Evolutionary conservation across 1,140 invertebrate genomes (phyloP), one percentile per base, ranked within the genome.

Genomic region (Euwallacea similis): DNA sequence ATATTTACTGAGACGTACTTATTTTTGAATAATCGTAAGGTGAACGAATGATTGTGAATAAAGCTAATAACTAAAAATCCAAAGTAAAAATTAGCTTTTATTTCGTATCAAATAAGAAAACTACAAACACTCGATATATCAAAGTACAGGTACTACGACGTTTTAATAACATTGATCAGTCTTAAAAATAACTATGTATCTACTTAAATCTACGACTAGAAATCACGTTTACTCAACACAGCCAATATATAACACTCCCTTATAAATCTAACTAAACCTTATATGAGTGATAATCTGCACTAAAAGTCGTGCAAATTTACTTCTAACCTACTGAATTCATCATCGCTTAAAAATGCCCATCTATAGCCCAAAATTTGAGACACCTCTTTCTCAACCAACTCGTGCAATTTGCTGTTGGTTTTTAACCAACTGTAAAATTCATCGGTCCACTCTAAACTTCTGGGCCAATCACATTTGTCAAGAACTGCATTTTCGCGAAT

Each of bases 331-430:
- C 87, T 87, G 77, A 92, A 94, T 75, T 91, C 86, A 73, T 86
- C 87, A 80, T 95, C 93, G 10, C 85, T 85, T 10, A 93, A 75
- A 81, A 93, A 88, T n/a, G 81, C 81, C 93, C 93, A 95, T 62
- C 83, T 81, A 61, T 87, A 86, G 1, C 87, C 87, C 11, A 94
- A 79, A 54, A 90, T 87, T 77, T 83, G 84, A 0, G 89, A 89
- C 16, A 95, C 87, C 82, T 92, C 90, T 21, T 82, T 81, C 76
- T 89, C 88, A 0, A 88, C 89, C 7, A 79, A 75, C 71, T 90
- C 87, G 70, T 92, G 93, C 47, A 86, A 88, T 62, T 82, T 78
- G 7, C 88, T 86, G 66, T 84, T 85, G 7, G 78, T 79, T 76
- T 85, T 85, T 2, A 94, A 80, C 89, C 90, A 91, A n/a, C 80